These are phyloP conservation scores for Eidolon dupreanum DNA, from an alignment of 2,797 vertebrate genomes.

Conservation along the genomic window DNA sequence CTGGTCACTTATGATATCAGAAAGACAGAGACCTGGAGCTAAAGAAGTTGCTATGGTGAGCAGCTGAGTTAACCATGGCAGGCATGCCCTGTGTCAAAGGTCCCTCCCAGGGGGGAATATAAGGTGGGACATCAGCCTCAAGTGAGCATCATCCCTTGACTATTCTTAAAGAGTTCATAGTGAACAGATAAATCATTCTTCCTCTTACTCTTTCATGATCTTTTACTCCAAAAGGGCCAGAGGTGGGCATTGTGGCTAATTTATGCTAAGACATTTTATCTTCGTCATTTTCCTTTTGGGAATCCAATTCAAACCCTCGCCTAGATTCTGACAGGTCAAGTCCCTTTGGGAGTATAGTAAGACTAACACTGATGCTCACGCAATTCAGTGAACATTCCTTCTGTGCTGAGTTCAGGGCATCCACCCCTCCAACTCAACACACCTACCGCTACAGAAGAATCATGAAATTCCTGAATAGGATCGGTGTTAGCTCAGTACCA, in stretches of 20 bases:
- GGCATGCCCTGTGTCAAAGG: background rate
- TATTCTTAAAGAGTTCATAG: background rate
- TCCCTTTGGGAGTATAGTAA: background rate
- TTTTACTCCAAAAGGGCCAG: background rate
- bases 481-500: background rate
- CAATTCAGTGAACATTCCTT: background rate
- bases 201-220: background rate
- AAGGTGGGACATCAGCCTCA: background rate
- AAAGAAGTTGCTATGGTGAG: background rate
- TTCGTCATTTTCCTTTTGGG: background rate
- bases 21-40: background rate
- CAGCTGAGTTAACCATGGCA: background rate
- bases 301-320: background rate
- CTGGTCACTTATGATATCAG: background rate
- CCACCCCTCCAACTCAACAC: background rate
- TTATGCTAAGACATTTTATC: background rate
- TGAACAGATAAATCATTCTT: background rate
- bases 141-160: background rate
- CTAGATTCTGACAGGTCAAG: background rate
- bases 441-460: background rate
- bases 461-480: background rate
- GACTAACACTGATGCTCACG: background rate
- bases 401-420: background rate
- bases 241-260: background rate
- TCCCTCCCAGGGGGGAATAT: background rate